phyloP scores from a whole-genome alignment of 23 tunicate genomes.

The Trididemnum miniatum region DNA sequence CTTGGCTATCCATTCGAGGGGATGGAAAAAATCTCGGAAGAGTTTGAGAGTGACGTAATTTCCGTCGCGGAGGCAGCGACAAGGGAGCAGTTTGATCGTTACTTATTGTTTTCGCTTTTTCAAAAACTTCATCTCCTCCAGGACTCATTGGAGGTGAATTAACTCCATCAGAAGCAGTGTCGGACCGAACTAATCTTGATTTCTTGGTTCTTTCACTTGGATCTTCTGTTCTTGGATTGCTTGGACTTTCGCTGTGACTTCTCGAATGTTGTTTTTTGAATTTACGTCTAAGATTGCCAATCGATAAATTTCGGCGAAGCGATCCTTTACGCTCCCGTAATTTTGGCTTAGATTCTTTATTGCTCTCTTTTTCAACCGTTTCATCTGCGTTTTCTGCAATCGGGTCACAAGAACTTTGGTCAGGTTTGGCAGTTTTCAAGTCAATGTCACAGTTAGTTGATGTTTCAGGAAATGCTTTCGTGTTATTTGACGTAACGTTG shows the following conservation, averaged over 20 bases:
- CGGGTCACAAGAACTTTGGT: no score
- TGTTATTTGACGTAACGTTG: no score
- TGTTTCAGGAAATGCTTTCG: no score
- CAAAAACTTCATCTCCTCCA: slow-evolving; percentile 20
- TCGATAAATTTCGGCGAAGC: slow-evolving; percentile 34
- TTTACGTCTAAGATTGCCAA: slow-evolving; percentile 34
- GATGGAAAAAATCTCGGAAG: background rate
- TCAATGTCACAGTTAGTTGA: no score
- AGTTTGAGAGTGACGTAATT: slow-evolving; percentile 4
- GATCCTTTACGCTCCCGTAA: background rate
- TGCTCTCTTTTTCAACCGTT: background rate
- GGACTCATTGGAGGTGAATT: background rate
- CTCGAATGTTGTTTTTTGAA: slow-evolving; percentile 43
- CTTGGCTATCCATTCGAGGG: background rate
- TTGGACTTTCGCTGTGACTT: slow-evolving; percentile 45
- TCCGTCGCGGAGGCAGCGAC: background rate
- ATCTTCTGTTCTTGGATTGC: background rate
- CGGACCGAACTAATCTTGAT: background rate
- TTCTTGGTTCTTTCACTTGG: background rate
- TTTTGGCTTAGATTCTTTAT: background rate
- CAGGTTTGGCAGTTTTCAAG: no score
- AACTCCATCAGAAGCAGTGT: background rate
- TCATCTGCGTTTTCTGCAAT: background rate
- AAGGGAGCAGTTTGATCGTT: background rate
- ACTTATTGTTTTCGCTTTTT: no score